phyloP scores from a whole-genome alignment of 2,888 invertebrate species.

The Pyrochroa serraticornis region DNA sequence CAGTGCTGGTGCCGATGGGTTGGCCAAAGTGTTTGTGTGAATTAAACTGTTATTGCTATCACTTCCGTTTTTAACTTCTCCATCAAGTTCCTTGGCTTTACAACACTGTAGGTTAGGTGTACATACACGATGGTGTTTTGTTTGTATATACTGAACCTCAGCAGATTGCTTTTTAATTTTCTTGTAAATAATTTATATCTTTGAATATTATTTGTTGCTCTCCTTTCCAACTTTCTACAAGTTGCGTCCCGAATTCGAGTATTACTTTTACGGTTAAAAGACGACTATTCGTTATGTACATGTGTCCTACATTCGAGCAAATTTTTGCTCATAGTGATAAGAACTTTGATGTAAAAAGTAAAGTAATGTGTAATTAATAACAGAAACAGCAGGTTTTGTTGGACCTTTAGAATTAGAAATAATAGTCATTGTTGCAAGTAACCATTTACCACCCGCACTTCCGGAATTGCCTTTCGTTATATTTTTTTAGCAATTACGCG shows the following conservation, averaged over 20 bases:
- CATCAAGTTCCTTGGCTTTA: constrained; percentile 20
- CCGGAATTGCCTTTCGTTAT: neutral
- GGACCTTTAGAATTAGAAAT: constrained; percentile 6
- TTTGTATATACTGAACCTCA: constrained; percentile 36
- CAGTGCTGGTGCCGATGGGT: constrained; percentile 97
- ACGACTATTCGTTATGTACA: constrained; percentile 25
- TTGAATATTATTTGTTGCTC: neutral
- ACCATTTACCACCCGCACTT: neutral
- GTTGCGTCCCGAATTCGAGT: neutral
- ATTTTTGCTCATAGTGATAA: constrained; percentile 20
- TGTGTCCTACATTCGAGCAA: constrained; percentile 30
- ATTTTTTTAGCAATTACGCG: constrained; percentile 4
- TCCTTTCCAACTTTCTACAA: too few species aligned
- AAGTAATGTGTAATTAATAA: constrained; percentile 9
- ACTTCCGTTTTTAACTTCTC: constrained; percentile 9
- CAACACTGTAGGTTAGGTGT: constrained; percentile 42
- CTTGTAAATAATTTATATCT: constrained; percentile 12
- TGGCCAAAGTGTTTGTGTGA: constrained; percentile 98
- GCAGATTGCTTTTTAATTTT: neutral
- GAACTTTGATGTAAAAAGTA: constrained; percentile 26
- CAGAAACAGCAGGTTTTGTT: constrained; percentile 13
- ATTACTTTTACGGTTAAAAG: constrained; percentile 1
- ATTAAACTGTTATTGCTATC: constrained; percentile 10
- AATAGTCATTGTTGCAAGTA: neutral
- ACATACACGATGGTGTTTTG: constrained; percentile 41